These are phyloP conservation scores for Mimumesa dahlbomi DNA, from an alignment of 2,888 invertebrate genomes.

Conservation along the genomic window DNA sequence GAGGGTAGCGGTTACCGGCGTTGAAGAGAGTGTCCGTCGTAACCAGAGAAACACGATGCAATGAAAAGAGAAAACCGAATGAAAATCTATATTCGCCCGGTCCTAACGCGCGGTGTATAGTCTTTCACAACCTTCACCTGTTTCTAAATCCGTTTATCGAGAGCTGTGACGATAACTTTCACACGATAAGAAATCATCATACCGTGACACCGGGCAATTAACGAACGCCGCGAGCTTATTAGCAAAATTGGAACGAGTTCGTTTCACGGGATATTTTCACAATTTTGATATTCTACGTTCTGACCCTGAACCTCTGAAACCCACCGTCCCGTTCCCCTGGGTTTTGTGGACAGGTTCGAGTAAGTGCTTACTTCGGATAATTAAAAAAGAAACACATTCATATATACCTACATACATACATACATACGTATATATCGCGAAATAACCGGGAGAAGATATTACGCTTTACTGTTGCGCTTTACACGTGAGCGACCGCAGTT, in stretches of 20 bases:
- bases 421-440: too few relatives aligned
- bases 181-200: constrained; percentile 40
- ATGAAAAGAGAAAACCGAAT: constrained; percentile 34
- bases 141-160: constrained; percentile 46
- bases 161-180: constrained; percentile 56
- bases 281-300: background rate
- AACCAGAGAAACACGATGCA: constrained; percentile 32
- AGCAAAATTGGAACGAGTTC: constrained; percentile 41
- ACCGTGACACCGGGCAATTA: constrained; percentile 43
- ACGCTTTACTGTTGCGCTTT: background rate
- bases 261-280: constrained; percentile 38
- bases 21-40: constrained; percentile 11
- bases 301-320: too few relatives aligned
- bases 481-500: background rate
- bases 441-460: too few relatives aligned
- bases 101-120: background rate
- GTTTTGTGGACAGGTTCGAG: too few relatives aligned
- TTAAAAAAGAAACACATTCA: too few relatives aligned
- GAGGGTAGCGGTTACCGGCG: constrained; percentile 44
- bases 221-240: constrained; percentile 31
- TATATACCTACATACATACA: too few relatives aligned
- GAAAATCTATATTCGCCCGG: constrained; percentile 42
- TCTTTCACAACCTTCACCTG: constrained; percentile 23
- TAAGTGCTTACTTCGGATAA: too few relatives aligned
- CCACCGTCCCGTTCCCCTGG: too few relatives aligned